Evolutionary conservation across 2,888 invertebrate genomes (phyloP).

Genomic region (Brenthis ino): DNA sequence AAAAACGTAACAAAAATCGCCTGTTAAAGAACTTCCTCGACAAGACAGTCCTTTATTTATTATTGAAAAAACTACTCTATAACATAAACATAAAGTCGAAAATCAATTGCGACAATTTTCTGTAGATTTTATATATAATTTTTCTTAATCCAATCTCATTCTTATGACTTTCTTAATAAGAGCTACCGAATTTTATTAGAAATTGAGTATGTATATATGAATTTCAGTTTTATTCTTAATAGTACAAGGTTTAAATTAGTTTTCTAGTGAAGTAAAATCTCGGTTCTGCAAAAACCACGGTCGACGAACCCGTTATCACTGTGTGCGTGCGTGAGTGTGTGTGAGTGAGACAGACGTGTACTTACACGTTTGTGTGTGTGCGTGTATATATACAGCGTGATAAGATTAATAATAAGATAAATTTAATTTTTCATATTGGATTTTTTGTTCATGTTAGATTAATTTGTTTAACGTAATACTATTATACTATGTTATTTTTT

Average conservation of each 20-base stretch:
- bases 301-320: conserved; percentile 49
- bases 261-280: conserved; percentile 39
- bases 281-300: conserved; percentile 57
- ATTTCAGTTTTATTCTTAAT: conserved; percentile 19
- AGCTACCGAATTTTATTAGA: not conserved
- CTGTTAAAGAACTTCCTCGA: conserved; percentile 42
- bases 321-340: conserved; percentile 22
- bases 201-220: not conserved
- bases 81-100: conserved; percentile 15
- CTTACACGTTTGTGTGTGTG: conserved; percentile 17
- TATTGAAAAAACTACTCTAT: conserved; percentile 28
- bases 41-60: conserved; percentile 34
- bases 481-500: too few relatives aligned
- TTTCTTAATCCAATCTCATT: conserved; percentile 5
- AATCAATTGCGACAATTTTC: conserved; percentile 9
- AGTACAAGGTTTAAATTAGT: conserved; percentile 12
- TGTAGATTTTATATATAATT: conserved; percentile 1
- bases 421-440: conserved; percentile 2
- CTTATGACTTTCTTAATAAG: not conserved
- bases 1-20: conserved; percentile 30
- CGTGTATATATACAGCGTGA: conserved; percentile 27
- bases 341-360: conserved; percentile 37
- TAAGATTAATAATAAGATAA: not conserved
- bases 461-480: too few relatives aligned
- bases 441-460: too few relatives aligned